A percentile compares a stretch with the other conserved stretches of the same genome.
Conservation (phyloP, 2,797 vertebrate species). For the Rhinatrema bivittatum region DNA sequence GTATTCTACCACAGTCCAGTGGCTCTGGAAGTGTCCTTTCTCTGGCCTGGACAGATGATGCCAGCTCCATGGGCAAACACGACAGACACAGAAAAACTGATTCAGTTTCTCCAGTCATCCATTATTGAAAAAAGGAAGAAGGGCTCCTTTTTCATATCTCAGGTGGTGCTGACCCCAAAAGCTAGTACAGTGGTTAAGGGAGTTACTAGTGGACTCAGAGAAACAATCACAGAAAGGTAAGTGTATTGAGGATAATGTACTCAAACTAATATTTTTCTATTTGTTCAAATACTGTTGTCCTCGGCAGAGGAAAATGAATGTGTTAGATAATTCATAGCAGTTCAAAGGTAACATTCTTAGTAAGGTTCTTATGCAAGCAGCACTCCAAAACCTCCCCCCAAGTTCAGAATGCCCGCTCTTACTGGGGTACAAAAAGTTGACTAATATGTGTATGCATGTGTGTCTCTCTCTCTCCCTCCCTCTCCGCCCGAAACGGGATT, state of each 20-base stretch:
- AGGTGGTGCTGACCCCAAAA: constrained; percentile 94
- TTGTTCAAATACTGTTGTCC: too few relatives aligned
- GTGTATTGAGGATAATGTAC: constrained; percentile 1
- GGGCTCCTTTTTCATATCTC: constrained; percentile 94
- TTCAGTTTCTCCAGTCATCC: constrained; percentile 91
- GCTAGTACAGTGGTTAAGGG: constrained; percentile 96
- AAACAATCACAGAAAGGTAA: constrained; percentile 94
- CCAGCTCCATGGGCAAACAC: constrained; percentile 95
- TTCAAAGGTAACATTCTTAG: too few relatives aligned
- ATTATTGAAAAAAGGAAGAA: constrained; percentile 91
- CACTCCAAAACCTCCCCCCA: too few relatives aligned
- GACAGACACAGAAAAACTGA: constrained; percentile 90
- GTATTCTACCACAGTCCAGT: constrained; percentile 96
- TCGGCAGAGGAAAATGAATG: too few relatives aligned
- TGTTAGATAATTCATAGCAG: too few relatives aligned
- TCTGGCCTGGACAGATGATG: constrained; percentile 99
- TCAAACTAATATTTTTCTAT: too few relatives aligned
- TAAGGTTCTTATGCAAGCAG: too few relatives aligned
- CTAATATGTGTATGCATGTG: too few relatives aligned
- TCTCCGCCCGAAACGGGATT: too few relatives aligned
- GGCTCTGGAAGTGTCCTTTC: constrained; percentile 88
- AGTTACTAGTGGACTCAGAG: constrained; percentile 89
- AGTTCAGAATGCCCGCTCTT: too few relatives aligned
- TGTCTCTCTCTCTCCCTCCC: too few relatives aligned
- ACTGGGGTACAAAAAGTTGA: too few relatives aligned